These are phyloP conservation scores for Eupelmus urozonus DNA, from an alignment of 2,888 invertebrate species.

Conservation along the genomic window DNA sequence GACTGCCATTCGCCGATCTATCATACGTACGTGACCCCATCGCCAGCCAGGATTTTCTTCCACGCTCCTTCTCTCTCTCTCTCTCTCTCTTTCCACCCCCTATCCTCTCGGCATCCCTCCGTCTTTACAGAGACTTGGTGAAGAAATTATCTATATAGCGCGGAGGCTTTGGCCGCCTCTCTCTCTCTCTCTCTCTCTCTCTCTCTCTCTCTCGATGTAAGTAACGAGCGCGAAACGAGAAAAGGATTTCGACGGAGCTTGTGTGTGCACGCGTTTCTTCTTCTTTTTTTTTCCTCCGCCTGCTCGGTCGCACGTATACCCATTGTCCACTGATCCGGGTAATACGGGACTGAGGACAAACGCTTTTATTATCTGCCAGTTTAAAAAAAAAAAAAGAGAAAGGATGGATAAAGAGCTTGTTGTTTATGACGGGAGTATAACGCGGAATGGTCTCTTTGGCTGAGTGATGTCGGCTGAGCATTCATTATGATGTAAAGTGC, in stretches of 20 bases:
- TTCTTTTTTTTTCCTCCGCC: conserved; percentile 8
- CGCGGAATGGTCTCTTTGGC: no score
- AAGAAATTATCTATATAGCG: conserved; percentile 38
- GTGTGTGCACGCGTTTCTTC: no score
- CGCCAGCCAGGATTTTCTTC: conserved; percentile 40
- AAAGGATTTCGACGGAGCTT: conserved; percentile 19
- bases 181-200: no score
- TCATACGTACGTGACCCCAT: conserved; percentile 53
- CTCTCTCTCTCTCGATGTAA: conserved; percentile 31
- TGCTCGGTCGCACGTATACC: background rate
- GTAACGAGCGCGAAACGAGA: conserved; percentile 45
- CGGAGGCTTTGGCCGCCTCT: background rate
- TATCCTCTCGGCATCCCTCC: no score
- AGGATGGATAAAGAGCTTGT: no score
- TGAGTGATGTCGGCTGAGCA: no score
- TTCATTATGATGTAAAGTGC: no score
- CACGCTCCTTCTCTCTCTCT: background rate
- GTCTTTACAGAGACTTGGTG: no score
- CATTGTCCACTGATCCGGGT: conserved; percentile 27
- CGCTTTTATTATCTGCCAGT: no score
- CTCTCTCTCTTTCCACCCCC: no score
- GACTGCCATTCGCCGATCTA: conserved; percentile 49
- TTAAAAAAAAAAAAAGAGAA: no score
- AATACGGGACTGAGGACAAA: conserved; percentile 22
- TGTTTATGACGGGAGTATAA: no score